phyloP scores from a whole-genome alignment of 1,140 invertebrate genomes.

The fruit fly (Drosophila melanogaster) region Release_6_plus_ISO1_MT NC_004354.4:12034001-12034500 shows the following conservation, averaged over 20 bases:
- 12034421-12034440: slow-evolving; percentile 81
- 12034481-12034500: slow-evolving; percentile 68
- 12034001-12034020: no score
- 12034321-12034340: slow-evolving; percentile 78
- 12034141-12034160: slow-evolving; percentile 70
- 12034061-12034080: slow-evolving; percentile 80
- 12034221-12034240: slow-evolving; percentile 12
- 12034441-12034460: slow-evolving; percentile 73
- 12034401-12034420: slow-evolving; percentile 64
- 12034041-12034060: slow-evolving; percentile 74
- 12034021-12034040: slow-evolving; percentile 44
- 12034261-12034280: slow-evolving; percentile 82
- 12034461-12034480: slow-evolving; percentile 59
- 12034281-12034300: slow-evolving; percentile 73
- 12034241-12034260: slow-evolving; percentile 64
- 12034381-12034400: no score
- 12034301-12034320: slow-evolving; percentile 75
- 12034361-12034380: no score
- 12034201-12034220: slow-evolving; percentile 23
- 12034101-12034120: slow-evolving; percentile 62
- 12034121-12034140: slow-evolving; percentile 55
- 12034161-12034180: slow-evolving; percentile 64
- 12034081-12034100: slow-evolving; percentile 66
- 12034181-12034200: slow-evolving; percentile 77
- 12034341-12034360: slow-evolving; percentile 75